phyloP scores from a whole-genome alignment of 1,140 invertebrate species.

The Delia radicum region DNA sequence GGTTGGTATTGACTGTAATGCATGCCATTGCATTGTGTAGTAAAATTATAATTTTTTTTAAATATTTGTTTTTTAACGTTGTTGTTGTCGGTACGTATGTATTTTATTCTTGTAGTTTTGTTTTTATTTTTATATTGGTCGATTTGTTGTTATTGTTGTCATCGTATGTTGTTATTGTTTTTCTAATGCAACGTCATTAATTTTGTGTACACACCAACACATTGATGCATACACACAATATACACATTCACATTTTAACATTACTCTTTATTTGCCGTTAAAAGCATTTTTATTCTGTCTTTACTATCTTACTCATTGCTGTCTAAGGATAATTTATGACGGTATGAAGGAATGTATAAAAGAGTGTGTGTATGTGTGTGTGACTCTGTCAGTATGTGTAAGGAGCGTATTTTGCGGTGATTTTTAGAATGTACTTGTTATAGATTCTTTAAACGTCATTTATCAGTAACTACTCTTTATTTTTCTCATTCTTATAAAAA shows the following conservation, averaged over 20 bases:
- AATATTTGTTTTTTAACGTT: too few relatives aligned
- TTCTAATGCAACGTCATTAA: constrained; percentile 21
- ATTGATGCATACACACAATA: too few relatives aligned
- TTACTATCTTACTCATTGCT: neutral
- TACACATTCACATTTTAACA: neutral
- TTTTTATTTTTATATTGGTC: neutral
- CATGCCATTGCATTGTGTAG: too few relatives aligned
- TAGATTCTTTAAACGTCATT: neutral
- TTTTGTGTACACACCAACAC: neutral
- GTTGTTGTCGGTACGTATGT: too few relatives aligned
- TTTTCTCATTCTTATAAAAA: neutral
- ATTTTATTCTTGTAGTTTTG: too few relatives aligned
- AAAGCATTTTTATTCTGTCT: neutral
- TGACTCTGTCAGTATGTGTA: neutral
- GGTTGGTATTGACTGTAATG: too few relatives aligned
- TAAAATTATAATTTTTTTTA: too few relatives aligned
- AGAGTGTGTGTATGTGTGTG: neutral
- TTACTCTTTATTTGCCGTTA: neutral
- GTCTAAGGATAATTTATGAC: neutral
- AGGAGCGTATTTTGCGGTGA: neutral
- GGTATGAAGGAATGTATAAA: neutral
- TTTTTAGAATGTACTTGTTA: neutral
- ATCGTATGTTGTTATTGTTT: neutral
- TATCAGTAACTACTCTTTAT: neutral
- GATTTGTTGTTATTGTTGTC: neutral